A percentile compares a stretch with the other conserved stretches of the same genome.
These are phyloP conservation scores for Perccottus glenii DNA, from an alignment of 2,113 vertebrate species.

Conservation along the genomic window DNA sequence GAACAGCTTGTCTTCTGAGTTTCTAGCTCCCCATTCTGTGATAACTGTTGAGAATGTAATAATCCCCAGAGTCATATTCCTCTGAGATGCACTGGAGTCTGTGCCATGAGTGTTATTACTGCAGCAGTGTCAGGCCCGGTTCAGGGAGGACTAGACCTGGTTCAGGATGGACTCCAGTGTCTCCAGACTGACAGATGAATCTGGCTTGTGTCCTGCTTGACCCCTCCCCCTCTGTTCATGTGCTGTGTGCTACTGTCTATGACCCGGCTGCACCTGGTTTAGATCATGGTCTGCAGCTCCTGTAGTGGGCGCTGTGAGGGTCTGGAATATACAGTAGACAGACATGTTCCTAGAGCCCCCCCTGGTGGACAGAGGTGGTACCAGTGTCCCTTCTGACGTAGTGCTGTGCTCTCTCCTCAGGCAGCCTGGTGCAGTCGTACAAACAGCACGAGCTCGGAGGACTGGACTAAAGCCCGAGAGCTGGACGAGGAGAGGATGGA, in stretches of 20 bases:
- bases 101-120: no score
- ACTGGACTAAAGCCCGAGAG: conserved; percentile 69
- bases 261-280: neutral
- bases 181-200: neutral
- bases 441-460: conserved; percentile 81
- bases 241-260: neutral
- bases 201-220: no score
- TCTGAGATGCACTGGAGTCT: no score
- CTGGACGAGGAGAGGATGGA: neutral
- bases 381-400: neutral
- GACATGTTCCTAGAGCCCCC: conserved; percentile 31
- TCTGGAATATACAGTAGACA: conserved; percentile 12
- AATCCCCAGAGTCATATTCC: no score
- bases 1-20: no score
- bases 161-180: no score
- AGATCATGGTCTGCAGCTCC: no score
- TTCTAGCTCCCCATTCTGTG: no score
- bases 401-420: conserved; percentile 48
- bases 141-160: no score
- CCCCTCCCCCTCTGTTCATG: neutral
- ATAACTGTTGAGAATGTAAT: no score
- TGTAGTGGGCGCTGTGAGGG: no score
- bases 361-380: neutral
- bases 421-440: conserved; percentile 72
- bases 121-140: no score